A percentile compares a stretch with the other conserved stretches of the same genome.
phyloP scores from a whole-genome alignment of 2,113 vertebrate species.

The Hemichromis elongatus region DNA sequence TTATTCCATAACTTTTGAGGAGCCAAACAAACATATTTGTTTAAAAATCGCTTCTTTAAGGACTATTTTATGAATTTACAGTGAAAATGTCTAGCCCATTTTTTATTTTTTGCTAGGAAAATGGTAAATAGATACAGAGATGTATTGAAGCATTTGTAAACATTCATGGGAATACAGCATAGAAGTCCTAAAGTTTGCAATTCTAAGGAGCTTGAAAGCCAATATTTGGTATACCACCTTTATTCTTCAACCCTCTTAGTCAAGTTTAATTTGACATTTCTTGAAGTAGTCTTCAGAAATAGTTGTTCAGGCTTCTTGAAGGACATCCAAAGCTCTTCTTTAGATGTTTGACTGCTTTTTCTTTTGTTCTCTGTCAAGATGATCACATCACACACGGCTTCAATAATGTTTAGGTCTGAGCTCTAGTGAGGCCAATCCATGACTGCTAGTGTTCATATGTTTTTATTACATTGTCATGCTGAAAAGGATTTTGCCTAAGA shows the following conservation, averaged over 20 bases:
- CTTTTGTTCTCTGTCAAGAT: accelerated
- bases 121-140: not conserved
- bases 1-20: not conserved
- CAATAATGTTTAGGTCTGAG: not conserved
- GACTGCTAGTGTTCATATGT: not conserved
- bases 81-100: not conserved
- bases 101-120: not conserved
- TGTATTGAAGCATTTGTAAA: not conserved
- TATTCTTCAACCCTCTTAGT: not conserved
- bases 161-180: no score
- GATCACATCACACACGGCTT: not conserved
- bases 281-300: not conserved
- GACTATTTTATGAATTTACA: not conserved
- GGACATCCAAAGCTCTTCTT: not conserved
- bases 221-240: not conserved
- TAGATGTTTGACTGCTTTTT: not conserved
- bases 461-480: not conserved
- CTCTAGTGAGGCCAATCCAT: not conserved
- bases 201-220: not conserved
- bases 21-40: not conserved
- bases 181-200: not conserved
- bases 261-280: not conserved
- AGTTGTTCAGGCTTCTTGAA: not conserved
- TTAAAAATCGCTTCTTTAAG: not conserved
- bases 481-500: not conserved